A percentile compares a stretch with the other conserved stretches of the same genome.
phyloP scores from a whole-genome alignment of 2,113 vertebrate genomes.

The Sylvilagus bachmani region DNA sequence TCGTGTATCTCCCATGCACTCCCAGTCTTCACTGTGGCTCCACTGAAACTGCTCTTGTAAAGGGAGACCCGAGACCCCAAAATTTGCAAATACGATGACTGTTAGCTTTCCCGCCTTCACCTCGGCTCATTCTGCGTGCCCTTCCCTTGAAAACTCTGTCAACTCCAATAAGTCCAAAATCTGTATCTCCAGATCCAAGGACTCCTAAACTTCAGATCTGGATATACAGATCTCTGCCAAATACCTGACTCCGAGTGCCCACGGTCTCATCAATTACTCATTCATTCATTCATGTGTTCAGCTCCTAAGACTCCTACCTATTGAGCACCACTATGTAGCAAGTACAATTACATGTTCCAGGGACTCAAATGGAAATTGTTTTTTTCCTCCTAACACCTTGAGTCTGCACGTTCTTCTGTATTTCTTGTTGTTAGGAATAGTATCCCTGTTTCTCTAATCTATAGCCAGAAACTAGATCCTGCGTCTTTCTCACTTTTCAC shows the following conservation, averaged over 20 bases:
- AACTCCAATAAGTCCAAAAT: background rate
- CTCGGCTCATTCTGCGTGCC: background rate
- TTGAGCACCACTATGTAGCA: background rate
- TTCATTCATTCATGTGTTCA: background rate
- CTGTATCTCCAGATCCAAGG: background rate
- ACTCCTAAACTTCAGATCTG: background rate
- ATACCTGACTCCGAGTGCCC: background rate
- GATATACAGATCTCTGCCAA: background rate
- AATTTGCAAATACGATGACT: background rate
- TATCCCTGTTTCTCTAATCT: background rate
- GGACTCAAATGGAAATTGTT: background rate
- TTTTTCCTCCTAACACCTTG: background rate
- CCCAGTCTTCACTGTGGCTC: background rate
- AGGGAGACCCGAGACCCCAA: background rate
- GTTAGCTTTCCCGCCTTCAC: background rate
- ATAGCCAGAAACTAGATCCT: background rate
- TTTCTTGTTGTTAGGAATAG: background rate
- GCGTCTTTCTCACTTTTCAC: background rate
- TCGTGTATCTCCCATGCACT: background rate
- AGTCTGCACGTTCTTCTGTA: background rate
- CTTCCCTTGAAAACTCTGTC: background rate
- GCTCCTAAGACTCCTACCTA: background rate
- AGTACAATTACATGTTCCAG: background rate
- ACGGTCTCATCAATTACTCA: background rate
- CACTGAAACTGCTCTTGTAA: background rate